phyloP scores from a whole-genome alignment of 2,888 invertebrate species.

The Trimorus sp. region DNA sequence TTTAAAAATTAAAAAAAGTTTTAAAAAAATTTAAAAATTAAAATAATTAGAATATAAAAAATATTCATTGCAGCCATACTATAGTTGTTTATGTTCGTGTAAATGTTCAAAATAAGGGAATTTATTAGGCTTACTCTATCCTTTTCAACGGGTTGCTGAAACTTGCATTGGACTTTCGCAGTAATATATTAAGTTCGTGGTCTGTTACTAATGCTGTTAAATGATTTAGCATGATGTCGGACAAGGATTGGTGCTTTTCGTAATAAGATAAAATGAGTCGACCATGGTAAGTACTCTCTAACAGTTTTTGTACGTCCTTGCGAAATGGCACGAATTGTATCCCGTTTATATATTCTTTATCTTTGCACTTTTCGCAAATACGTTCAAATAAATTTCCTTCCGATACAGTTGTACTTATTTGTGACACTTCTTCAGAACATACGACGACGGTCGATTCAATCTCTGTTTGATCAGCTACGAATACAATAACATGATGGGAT shows the following conservation, averaged over 20 bases:
- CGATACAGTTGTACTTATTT: too few species aligned
- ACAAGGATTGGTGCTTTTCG: slow-evolving; percentile 8
- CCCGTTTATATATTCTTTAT: background rate
- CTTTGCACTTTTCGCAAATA: background rate
- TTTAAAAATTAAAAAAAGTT: too few species aligned
- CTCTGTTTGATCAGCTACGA: too few species aligned
- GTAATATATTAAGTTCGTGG: slow-evolving; percentile 4
- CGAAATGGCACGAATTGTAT: slow-evolving; percentile 10
- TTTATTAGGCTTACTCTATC: slow-evolving; percentile 9
- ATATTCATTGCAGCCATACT: background rate
- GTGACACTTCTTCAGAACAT: too few species aligned
- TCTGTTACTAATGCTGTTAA: slow-evolving; percentile 12
- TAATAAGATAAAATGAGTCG: slow-evolving; percentile 4
- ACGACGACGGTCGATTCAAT: too few species aligned
- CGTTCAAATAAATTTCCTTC: background rate
- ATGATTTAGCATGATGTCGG: slow-evolving; percentile 1
- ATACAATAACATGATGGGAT: too few species aligned
- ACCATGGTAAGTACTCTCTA: background rate
- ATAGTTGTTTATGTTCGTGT: background rate
- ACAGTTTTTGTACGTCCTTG: background rate
- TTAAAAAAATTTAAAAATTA: background rate
- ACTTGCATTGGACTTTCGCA: slow-evolving; percentile 5
- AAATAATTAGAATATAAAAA: background rate
- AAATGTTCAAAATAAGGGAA: slow-evolving; percentile 1
- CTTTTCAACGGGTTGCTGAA: background rate